Evolutionary conservation across 2,888 invertebrate genomes (phyloP), one percentile per base, ranked within the genome.

Genomic region (Ophion ellenae): DNA sequence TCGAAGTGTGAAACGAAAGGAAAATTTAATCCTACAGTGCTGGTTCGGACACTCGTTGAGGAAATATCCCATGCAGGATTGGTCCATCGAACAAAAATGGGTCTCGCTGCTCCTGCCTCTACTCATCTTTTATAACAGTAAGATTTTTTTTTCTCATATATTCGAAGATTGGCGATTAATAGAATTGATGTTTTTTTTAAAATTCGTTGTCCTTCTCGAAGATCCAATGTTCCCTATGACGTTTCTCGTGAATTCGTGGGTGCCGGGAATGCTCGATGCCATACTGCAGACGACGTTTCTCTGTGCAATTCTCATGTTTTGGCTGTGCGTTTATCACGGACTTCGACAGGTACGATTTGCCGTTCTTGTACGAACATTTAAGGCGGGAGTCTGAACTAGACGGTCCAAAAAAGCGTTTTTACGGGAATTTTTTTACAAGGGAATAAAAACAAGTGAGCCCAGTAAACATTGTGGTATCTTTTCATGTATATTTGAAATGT

Each of bases 81-180:
- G 99, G 99, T 98, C 99, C 0, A 98, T 99, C 91, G 99, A 99
- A 94, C 99, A 99, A 93, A 98, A 98, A 94, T 99, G 99, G 99
- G 96, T 99, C 94, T 97, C 98, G 0, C 94, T 98, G 61, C 95
- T 99, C 79, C 95, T 99, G 89, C 98, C 99, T 0, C 94, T 98
- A 36, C 95, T 99, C 14, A 95, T 99, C 88, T 96, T 99, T 24
- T 99, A 98, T 92, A 97, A 99, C 94, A 98, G 99, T 99, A 95
- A 96, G 96, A 95, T 67, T 64, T 4, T 28, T 28, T 45, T 73
- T 53, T 83, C 81, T 61, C 63, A n/a, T 17, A 32, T 24, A 70
- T 5, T 47, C 17, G 66, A 76, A 71, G 45, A 70, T 82, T 20
- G n/a, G 36, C 40, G 7, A 45, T 69, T 36, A 9, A 7, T 10